Evolutionary conservation across 1,140 invertebrate genomes (phyloP), one percentile per base, ranked within the genome.

Genomic region (Monochamus saltuarius): DNA sequence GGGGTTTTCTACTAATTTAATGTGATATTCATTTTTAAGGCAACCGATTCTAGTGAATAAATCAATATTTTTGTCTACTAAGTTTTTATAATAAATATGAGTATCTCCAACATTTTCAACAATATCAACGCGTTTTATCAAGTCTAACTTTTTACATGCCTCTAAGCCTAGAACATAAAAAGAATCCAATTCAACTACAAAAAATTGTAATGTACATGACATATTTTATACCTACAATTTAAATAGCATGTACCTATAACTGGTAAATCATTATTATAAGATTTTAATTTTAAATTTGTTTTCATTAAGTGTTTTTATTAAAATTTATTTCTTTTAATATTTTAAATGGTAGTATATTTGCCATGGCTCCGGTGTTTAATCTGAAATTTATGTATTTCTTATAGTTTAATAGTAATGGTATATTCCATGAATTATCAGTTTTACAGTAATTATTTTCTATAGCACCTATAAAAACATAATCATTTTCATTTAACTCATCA

Each of bases 161-260:
- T 38, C 37, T 29, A 29, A 29, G 22, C 22, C 22, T 29, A 29
- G 22, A 29, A 29, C 22, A 29, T 6, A 29, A 29, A 29, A 29
- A 29, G 22, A 29, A 29, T 9, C 37, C 42, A 16, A 36, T 52
- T 56, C 10, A 11, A 59, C 56, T 19, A 43, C 36, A 57, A 17
- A 56, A 53, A 56, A 65, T 53, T 62, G 42, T 42, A 61, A 49
- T 10, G 36, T 13, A 57, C 59, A 9, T 37, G 13, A 46, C n/a
- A 22, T 47, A n/a, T 39, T 58, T 52, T n/a, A 19, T 56, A 37
- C 17, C 11, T 37, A 34, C n/a, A 34, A 19, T 40, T 29, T 34
- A 61, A 38, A n/a, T 49, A 17, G 22, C 29, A 45, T 19, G 9
- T 51, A 14, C 38, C 54, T 10, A 47, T 36, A 19, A 55, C 14